phyloP scores from a whole-genome alignment of 1,140 invertebrate species.

The Stratiolaelaps scimitus region DNA sequence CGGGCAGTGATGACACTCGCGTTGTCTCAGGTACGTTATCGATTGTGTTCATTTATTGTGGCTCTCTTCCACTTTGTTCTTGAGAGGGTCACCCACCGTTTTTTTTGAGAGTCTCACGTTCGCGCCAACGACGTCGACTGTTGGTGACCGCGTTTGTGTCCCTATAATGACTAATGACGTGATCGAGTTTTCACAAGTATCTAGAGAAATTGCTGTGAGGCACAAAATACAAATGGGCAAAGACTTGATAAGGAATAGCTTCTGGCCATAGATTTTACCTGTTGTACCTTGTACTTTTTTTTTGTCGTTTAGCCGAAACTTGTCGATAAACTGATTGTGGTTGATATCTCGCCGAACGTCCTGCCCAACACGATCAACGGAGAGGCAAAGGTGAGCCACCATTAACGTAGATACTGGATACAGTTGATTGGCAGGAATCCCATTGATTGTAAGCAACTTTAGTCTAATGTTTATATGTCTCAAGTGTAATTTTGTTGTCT shows the following conservation, averaged over 20 bases:
- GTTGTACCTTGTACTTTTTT: neutral
- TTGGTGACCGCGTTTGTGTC: too few relatives aligned
- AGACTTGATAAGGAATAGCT: neutral
- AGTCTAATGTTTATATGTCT: too few relatives aligned
- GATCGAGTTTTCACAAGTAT: too few relatives aligned
- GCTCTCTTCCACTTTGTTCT: too few relatives aligned
- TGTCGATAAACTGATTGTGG: conserved; percentile 62
- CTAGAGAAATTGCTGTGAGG: too few relatives aligned
- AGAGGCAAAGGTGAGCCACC: conserved; percentile 30
- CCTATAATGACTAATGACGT: too few relatives aligned
- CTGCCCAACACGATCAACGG: conserved; percentile 36
- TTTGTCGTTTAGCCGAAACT: conserved; percentile 51
- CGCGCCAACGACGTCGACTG: too few relatives aligned
- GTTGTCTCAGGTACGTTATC: conserved; percentile 2
- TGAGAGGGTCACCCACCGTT: too few relatives aligned
- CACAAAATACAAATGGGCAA: too few relatives aligned
- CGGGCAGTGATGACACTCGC: conserved; percentile 39
- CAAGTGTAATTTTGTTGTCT: neutral
- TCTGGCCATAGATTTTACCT: neutral
- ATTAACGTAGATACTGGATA: conserved; percentile 29
- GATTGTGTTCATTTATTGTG: too few relatives aligned
- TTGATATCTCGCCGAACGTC: conserved; percentile 66
- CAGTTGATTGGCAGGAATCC: conserved; percentile 11
- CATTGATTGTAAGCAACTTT: conserved; percentile 27
- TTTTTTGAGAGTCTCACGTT: too few relatives aligned